Conservation (phyloP, 2,113 vertebrate species). For the Pelecanus crispus region DNA sequence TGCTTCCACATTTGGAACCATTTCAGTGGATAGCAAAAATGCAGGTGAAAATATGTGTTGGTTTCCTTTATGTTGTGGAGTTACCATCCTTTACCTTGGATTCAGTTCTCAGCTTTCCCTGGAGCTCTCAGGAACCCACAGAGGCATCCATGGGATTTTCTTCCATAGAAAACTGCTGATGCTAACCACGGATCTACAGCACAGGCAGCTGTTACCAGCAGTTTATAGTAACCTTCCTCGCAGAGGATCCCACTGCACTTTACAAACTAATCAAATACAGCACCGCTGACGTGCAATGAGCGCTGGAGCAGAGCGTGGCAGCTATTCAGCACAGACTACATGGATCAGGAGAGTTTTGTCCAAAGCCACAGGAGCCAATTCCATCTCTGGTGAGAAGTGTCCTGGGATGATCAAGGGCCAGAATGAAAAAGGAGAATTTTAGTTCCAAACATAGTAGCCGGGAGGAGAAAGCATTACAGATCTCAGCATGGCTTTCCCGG, state of each 20-base stretch:
- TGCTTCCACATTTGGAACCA: neutral
- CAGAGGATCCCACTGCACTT: neutral
- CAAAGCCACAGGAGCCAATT: neutral
- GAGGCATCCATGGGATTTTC: neutral
- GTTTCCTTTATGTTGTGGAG: neutral
- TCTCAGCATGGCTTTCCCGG: neutral
- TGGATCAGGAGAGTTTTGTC: neutral
- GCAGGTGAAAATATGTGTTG: neutral
- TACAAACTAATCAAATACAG: neutral
- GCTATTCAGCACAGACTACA: neutral
- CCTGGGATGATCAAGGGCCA: neutral
- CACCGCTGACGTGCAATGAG: neutral
- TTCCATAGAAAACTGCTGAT: neutral
- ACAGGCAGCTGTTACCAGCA: neutral
- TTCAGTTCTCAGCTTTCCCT: neutral
- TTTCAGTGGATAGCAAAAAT: neutral
- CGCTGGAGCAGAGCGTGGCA: rapidly evolving
- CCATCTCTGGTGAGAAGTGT: neutral
- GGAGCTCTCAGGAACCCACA: neutral
- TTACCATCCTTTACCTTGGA: neutral
- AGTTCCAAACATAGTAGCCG: neutral
- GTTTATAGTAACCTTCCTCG: neutral
- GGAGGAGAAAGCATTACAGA: neutral
- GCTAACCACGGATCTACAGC: neutral
- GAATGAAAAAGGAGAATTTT: neutral